phyloP scores from a whole-genome alignment of 2,113 vertebrate genomes.

The Ictidomys tridecemlineatus region DNA sequence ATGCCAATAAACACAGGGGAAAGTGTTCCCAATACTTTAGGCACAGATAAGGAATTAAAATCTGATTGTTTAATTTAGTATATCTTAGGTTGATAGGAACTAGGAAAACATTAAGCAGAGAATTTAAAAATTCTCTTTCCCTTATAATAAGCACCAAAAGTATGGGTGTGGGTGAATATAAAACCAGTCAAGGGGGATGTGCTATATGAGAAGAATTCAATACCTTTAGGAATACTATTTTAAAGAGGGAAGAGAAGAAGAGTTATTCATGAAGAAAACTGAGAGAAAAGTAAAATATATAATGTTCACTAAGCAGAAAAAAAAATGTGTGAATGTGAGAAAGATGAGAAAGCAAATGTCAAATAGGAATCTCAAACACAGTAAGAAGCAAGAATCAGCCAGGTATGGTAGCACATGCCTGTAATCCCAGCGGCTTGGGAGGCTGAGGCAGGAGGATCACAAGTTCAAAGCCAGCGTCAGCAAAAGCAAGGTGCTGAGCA shows the following conservation, averaged over 20 bases:
- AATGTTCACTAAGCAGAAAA: not conserved
- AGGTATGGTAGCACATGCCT: too few species aligned
- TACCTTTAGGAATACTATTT: not conserved
- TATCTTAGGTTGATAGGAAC: not conserved
- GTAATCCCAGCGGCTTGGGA: too few species aligned
- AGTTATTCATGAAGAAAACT: not conserved
- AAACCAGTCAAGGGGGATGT: not conserved
- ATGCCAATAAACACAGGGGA: not conserved
- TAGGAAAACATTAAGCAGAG: not conserved
- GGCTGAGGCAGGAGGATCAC: too few species aligned
- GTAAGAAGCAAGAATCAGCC: not conserved
- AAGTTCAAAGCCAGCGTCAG: too few species aligned
- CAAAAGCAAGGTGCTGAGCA: too few species aligned
- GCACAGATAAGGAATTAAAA: not conserved
- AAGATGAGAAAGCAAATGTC: not conserved
- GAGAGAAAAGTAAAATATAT: not conserved
- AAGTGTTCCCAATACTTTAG: not conserved
- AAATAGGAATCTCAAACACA: not conserved
- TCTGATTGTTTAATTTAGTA: conserved; percentile 1
- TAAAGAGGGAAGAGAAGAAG: conserved; percentile 10
- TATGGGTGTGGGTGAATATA: not conserved
- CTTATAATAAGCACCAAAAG: not conserved
- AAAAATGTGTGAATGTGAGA: not conserved
- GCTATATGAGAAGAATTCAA: not conserved
- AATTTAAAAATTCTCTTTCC: not conserved